A percentile compares a stretch with the other conserved stretches of the same genome.
phyloP scores from a whole-genome alignment of 1,140 invertebrate genomes.

The Caenorhabditis tropicalis region DNA sequence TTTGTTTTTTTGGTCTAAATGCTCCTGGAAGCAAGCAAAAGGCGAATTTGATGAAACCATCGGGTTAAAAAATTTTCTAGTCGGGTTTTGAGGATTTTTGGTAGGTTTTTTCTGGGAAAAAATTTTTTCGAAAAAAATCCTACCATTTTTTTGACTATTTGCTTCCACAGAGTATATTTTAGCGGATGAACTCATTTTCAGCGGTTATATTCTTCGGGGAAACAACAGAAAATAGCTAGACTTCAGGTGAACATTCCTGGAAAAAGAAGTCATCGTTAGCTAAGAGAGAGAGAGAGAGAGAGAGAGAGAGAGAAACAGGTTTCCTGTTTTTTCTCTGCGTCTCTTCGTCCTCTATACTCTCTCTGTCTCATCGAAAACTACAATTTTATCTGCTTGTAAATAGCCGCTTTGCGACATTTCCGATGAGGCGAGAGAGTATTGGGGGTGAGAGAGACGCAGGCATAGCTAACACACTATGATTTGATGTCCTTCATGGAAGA shows the following conservation, averaged over 20 bases:
- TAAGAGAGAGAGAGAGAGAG: background rate
- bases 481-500: background rate
- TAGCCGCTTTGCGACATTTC: constrained; percentile 15
- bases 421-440: background rate
- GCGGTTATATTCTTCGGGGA: too few species aligned
- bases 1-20: too few species aligned
- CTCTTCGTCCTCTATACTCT: background rate
- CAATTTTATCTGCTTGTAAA: background rate
- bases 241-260: background rate
- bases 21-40: too few species aligned
- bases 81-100: too few species aligned
- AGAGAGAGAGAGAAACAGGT: background rate
- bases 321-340: background rate
- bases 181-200: background rate
- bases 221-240: too few species aligned
- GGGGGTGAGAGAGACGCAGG: background rate
- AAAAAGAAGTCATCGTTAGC: background rate
- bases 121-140: too few species aligned
- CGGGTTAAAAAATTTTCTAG: too few species aligned
- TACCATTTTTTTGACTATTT: background rate
- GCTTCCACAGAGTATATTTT: background rate
- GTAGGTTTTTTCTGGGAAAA: too few species aligned
- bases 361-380: background rate
- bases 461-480: background rate
- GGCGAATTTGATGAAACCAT: too few species aligned